Conservation (phyloP, 2,888 invertebrate species). For the Drosophila falleni region DNA sequence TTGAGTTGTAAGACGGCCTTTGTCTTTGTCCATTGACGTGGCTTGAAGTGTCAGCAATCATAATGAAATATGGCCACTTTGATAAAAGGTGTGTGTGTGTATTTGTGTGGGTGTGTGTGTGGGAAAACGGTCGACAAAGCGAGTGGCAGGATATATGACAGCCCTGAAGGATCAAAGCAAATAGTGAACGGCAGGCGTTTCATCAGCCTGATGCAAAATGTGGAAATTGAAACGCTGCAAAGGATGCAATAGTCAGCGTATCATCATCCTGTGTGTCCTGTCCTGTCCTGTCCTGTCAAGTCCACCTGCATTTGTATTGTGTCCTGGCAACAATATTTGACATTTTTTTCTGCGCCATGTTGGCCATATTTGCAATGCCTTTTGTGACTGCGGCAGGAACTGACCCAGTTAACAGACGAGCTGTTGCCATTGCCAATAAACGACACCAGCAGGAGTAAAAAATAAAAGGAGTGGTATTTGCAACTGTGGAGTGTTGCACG, state of each 20-base stretch:
- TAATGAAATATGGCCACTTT: slow-evolving; percentile 66
- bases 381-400: slow-evolving; percentile 35
- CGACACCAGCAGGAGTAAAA: neutral
- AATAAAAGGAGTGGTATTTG: slow-evolving; percentile 20
- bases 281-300: neutral
- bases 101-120: neutral
- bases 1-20: slow-evolving; percentile 67
- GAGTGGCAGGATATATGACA: slow-evolving; percentile 45
- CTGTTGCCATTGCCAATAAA: slow-evolving; percentile 36
- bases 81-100: slow-evolving; percentile 25
- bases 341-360: slow-evolving; percentile 1
- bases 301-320: slow-evolving; percentile 18
- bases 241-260: slow-evolving; percentile 61
- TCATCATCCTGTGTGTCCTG: slow-evolving; percentile 22
- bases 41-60: slow-evolving; percentile 72
- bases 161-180: slow-evolving; percentile 60
- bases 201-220: slow-evolving; percentile 53
- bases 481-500: slow-evolving; percentile 57
- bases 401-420: slow-evolving; percentile 64
- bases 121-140: slow-evolving; percentile 3
- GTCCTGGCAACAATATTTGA: slow-evolving; percentile 18
- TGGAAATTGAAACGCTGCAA: slow-evolving; percentile 65
- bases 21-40: slow-evolving; percentile 57
- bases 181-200: slow-evolving; percentile 49
- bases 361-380: slow-evolving; percentile 43